A percentile compares a stretch with the other conserved stretches of the same genome.
Conservation (phyloP, 1,140 invertebrate species). For the Orchesella cincta region DNA sequence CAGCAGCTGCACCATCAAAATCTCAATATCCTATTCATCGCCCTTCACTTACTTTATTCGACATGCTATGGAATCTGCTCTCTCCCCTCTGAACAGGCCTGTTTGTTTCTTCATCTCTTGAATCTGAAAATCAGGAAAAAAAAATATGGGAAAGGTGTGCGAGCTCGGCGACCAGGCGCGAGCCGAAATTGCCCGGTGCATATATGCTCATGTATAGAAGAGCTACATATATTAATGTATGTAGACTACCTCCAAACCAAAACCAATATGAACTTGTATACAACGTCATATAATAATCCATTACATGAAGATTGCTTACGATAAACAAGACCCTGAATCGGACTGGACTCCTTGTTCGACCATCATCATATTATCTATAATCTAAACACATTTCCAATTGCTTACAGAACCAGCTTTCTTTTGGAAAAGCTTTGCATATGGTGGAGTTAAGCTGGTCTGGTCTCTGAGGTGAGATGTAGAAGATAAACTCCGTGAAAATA, state of each 20-base stretch:
- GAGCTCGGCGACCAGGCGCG: slow-evolving; percentile 43
- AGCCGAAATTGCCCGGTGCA: slow-evolving; percentile 31
- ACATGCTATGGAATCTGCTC: slow-evolving; percentile 15
- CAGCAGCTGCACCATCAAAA: slow-evolving; percentile 20
- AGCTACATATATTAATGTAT: no score
- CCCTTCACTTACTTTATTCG: slow-evolving; percentile 3
- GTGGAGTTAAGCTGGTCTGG: no score
- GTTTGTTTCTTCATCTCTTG: slow-evolving; percentile 5
- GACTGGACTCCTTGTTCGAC: background rate
- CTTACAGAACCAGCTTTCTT: background rate
- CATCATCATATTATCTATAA: background rate
- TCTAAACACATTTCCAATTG: background rate
- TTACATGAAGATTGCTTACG: no score
- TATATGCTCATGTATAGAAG: slow-evolving; percentile 1
- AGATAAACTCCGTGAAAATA: no score
- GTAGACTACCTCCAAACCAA: no score
- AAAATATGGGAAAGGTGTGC: slow-evolving; percentile 40
- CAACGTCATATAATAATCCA: no score
- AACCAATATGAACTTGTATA: no score
- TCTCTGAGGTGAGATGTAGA: no score
- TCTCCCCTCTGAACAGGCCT: background rate
- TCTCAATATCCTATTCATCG: background rate
- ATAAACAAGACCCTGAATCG: no score
- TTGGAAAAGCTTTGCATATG: background rate
- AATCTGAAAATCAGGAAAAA: background rate